phyloP scores from a whole-genome alignment of 2,113 vertebrate genomes.

The Plectropomus leopardus region DNA sequence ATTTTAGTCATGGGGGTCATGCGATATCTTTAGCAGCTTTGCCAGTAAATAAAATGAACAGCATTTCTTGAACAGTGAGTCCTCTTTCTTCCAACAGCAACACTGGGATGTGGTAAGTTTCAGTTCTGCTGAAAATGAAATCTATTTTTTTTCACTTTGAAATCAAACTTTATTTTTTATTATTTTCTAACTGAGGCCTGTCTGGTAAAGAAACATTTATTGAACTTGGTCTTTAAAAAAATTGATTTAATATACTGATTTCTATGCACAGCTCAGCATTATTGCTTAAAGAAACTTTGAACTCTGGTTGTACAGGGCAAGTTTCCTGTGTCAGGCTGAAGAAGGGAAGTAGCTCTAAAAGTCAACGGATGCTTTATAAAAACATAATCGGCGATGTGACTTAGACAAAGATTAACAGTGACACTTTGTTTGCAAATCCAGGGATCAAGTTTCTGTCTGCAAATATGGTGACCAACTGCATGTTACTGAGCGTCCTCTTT shows the following conservation, averaged over 20 bases:
- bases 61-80: not conserved
- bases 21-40: not conserved
- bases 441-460: not conserved
- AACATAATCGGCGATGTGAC: too few relatives aligned
- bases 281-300: not conserved
- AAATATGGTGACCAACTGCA: not conserved
- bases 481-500: slow-evolving; percentile 31
- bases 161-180: not conserved
- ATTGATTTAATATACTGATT: not conserved
- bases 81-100: not conserved
- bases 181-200: not conserved
- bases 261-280: not conserved
- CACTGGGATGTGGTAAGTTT: not conserved
- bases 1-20: not conserved
- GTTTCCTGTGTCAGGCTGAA: not conserved
- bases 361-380: not conserved
- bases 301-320: not conserved
- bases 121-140: not conserved
- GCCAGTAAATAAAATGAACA: not conserved
- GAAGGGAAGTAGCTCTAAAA: not conserved
- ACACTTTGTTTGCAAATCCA: not conserved
- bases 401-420: not conserved
- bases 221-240: not conserved
- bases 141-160: not conserved
- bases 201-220: slow-evolving; percentile 9